phyloP scores from a whole-genome alignment of 2,888 invertebrate genomes.

The Cerastis leucographa region DNA sequence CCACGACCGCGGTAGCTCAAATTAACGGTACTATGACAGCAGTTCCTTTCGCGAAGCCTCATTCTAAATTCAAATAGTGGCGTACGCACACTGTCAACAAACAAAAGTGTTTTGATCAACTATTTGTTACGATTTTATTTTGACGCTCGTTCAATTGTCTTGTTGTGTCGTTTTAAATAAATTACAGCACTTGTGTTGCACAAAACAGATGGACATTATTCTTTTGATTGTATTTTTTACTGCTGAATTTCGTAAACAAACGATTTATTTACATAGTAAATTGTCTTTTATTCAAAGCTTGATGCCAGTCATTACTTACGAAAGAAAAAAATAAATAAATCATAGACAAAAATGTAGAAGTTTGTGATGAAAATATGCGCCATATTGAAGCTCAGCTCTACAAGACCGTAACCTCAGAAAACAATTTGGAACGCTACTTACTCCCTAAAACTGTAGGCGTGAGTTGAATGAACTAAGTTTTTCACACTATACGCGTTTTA shows the following conservation, averaged over 20 bases:
- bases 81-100: constrained; percentile 80
- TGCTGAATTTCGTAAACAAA: constrained; percentile 19
- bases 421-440: constrained; percentile 76
- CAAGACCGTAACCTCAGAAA: constrained; percentile 71
- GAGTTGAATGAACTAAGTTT: constrained; percentile 61
- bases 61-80: constrained; percentile 82
- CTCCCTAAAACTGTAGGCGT: constrained; percentile 68
- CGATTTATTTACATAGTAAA: constrained; percentile 43
- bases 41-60: constrained; percentile 81
- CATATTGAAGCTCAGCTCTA: constrained; percentile 48
- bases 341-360: constrained; percentile 23
- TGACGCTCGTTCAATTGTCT: constrained; percentile 54
- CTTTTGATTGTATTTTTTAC: constrained; percentile 18
- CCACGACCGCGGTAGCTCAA: constrained; percentile 79
- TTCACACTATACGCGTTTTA: constrained; percentile 45
- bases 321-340: constrained; percentile 10
- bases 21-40: constrained; percentile 84
- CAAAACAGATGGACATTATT: constrained; percentile 24
- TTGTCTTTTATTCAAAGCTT: constrained; percentile 33
- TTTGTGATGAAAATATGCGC: constrained; percentile 65
- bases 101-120: constrained; percentile 71
- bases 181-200: constrained; percentile 43
- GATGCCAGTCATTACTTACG: constrained; percentile 14
- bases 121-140: constrained; percentile 60
- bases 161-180: constrained; percentile 55